Evolutionary conservation across 2,113 vertebrate species (phyloP).

Genomic region (Centropus bengalensis): DNA sequence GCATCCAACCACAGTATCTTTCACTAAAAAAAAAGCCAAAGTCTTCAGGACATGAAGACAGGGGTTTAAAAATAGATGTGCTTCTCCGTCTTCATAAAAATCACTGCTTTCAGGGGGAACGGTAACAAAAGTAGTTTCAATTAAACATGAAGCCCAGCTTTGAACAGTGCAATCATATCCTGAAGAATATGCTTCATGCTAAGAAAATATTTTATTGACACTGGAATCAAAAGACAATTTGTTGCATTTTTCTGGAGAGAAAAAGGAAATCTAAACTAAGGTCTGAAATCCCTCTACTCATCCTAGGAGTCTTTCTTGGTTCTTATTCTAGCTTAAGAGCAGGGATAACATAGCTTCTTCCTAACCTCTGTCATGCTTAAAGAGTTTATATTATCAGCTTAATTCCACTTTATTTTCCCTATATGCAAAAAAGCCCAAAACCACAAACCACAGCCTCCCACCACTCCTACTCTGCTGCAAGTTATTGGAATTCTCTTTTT

Average conservation of each 20-base stretch:
- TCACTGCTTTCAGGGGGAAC: not conserved
- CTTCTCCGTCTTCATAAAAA: not conserved
- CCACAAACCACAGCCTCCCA: not conserved
- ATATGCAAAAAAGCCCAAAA: too few species aligned
- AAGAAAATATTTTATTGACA: not conserved
- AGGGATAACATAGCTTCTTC: not conserved
- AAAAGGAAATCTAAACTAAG: not conserved
- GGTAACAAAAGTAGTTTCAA: not conserved
- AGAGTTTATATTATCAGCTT: not conserved
- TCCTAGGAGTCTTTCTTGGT: not conserved
- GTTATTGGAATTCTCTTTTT: not conserved
- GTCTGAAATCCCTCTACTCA: not conserved
- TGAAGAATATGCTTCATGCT: not conserved
- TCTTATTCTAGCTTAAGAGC: not conserved
- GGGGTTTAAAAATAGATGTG: not conserved
- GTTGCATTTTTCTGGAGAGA: not conserved
- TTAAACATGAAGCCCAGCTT: not conserved
- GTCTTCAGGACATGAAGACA: not conserved
- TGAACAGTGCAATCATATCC: not conserved
- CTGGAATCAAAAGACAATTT: not conserved
- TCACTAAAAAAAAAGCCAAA: not conserved
- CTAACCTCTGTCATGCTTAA: not conserved
- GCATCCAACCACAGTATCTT: not conserved
- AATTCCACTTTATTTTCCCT: not conserved
- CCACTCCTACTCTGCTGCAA: not conserved